phyloP scores from a whole-genome alignment of 2,797 vertebrate genomes.

The Notoglanidium macrostoma region DNA sequence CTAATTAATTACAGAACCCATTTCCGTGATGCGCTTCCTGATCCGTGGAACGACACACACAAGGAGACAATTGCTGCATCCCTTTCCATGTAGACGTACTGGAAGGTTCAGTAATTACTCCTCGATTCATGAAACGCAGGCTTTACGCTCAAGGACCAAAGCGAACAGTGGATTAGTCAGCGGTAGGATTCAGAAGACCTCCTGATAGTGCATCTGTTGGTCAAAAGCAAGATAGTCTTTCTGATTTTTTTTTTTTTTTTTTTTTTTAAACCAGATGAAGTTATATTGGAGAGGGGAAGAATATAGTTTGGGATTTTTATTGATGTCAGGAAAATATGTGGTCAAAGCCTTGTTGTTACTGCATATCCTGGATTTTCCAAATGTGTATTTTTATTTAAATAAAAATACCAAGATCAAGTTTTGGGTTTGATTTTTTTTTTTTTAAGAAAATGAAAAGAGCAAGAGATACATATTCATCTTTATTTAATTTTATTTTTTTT shows the following conservation, averaged over 20 bases:
- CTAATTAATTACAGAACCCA: conserved; percentile 2
- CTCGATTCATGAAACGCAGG: conserved; percentile 34
- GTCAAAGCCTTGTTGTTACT: conserved; percentile 34
- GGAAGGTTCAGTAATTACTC: conserved; percentile 21
- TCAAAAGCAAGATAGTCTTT: conserved; percentile 40
- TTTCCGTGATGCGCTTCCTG: neutral
- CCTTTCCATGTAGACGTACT: neutral
- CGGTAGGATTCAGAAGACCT: conserved; percentile 21
- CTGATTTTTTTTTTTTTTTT: conserved; percentile 1
- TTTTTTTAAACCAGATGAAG: conserved; percentile 26
- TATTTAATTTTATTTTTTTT: conserved; percentile 75
- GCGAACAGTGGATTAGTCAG: conserved; percentile 35
- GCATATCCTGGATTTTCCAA: conserved; percentile 44
- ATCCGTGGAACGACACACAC: neutral
- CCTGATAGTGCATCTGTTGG: conserved; percentile 32
- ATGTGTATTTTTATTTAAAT: conserved; percentile 56
- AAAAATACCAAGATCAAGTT: conserved; percentile 38
- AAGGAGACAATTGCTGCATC: neutral
- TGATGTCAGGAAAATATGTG: conserved; percentile 13
- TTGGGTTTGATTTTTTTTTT: neutral
- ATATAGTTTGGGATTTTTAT: conserved; percentile 19
- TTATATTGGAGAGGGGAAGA: conserved; percentile 8
- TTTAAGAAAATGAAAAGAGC: neutral
- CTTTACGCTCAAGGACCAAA: conserved; percentile 56
- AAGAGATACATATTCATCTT: conserved; percentile 79